A percentile compares a stretch with the other conserved stretches of the same genome.
Evolutionary conservation across 1,140 invertebrate species (phyloP).

Genomic region (Palaemon carinicauda): DNA sequence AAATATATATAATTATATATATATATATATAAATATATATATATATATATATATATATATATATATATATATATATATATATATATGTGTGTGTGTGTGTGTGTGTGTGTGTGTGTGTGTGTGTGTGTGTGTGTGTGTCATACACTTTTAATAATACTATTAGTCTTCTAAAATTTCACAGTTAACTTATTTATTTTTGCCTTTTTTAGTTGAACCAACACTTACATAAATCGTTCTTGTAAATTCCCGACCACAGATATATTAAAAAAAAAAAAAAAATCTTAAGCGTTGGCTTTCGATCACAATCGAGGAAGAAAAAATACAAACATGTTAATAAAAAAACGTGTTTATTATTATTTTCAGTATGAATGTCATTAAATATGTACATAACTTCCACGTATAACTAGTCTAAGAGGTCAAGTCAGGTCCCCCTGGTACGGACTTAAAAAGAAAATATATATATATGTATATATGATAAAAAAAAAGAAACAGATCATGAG

Average conservation of each 20-base stretch:
- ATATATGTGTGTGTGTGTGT: neutral
- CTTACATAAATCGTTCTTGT: no score
- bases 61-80: neutral
- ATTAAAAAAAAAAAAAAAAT: neutral
- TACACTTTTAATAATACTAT: no score
- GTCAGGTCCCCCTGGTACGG: constrained; percentile 26
- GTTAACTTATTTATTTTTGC: no score
- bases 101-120: neutral
- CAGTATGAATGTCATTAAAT: constrained; percentile 56
- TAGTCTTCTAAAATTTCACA: no score
- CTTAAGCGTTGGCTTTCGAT: neutral
- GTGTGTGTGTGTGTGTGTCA: no score
- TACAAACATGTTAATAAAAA: constrained; percentile 31
- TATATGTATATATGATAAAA: neutral
- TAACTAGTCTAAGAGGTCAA: constrained; percentile 47
- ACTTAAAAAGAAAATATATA: constrained; percentile 33
- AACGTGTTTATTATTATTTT: constrained; percentile 49
- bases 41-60: neutral
- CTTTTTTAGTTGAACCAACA: no score
- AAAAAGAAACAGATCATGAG: no score
- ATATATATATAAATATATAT: neutral
- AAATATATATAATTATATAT: neutral
- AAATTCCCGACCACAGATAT: no score
- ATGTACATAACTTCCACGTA: constrained; percentile 51
- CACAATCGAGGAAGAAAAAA: neutral